Conservation (phyloP, 1,140 invertebrate genomes). For the Megalonaias nervosa region DNA sequence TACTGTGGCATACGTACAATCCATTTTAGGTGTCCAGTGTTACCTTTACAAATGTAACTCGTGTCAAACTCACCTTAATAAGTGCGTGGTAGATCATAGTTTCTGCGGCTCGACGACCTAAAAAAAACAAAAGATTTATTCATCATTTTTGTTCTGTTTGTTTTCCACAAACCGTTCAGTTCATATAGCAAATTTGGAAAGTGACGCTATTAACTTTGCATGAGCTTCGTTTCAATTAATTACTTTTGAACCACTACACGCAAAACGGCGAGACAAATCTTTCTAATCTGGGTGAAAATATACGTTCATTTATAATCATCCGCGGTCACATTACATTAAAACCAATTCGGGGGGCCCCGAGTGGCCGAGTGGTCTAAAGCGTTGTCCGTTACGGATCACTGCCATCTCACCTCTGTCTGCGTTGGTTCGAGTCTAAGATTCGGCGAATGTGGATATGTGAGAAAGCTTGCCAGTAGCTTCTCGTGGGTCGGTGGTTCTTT, state of each 20-base stretch:
- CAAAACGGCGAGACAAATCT: not conserved
- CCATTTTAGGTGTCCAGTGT: not conserved
- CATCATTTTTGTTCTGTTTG: not conserved
- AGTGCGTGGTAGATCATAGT: slow-evolving; percentile 52
- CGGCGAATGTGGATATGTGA: no score
- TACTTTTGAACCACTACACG: not conserved
- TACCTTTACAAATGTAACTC: not conserved
- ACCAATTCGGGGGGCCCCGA: no score
- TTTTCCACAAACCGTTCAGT: not conserved
- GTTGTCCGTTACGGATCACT: no score
- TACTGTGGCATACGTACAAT: not conserved
- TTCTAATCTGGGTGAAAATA: not conserved
- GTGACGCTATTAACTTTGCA: not conserved
- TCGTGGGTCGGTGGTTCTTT: no score
- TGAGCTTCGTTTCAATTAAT: not conserved
- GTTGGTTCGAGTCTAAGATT: no score
- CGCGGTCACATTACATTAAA: no score
- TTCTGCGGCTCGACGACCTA: slow-evolving; percentile 55
- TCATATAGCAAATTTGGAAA: not conserved
- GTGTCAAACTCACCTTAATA: slow-evolving; percentile 42
- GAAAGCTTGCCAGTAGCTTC: no score
- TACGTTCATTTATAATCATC: no score
- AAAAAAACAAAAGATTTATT: slow-evolving; percentile 10
- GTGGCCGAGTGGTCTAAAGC: no score
- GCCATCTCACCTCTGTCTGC: no score